Evolutionary conservation across 2,797 vertebrate species (phyloP).

Genomic region (Argentina silus): DNA sequence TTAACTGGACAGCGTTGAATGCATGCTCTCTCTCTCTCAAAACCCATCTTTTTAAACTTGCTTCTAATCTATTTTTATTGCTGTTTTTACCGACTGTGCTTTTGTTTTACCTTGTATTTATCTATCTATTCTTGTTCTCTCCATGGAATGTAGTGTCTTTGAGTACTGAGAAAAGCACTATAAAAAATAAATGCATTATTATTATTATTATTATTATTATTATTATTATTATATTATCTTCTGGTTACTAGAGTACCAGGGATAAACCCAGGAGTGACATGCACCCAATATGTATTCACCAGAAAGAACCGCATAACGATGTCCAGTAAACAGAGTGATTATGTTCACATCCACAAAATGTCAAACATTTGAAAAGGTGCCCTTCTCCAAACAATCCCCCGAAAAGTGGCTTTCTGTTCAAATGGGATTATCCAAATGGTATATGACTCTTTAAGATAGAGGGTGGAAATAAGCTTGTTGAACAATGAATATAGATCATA

Average conservation of each 20-base stretch:
- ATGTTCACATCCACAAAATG: conserved; percentile 14
- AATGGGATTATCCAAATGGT: conserved; percentile 10
- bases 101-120: too few relatives aligned
- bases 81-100: too few relatives aligned
- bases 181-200: background rate
- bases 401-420: background rate
- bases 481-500: conserved; percentile 24
- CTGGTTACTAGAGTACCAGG: too few relatives aligned
- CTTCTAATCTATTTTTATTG: too few relatives aligned
- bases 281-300: background rate
- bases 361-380: conserved; percentile 9
- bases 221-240: background rate
- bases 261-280: background rate
- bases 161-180: background rate
- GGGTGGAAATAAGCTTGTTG: conserved; percentile 11
- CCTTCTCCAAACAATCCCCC: background rate
- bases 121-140: too few relatives aligned
- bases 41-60: too few relatives aligned
- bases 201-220: background rate
- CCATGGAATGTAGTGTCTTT: too few relatives aligned
- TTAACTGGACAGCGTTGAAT: too few relatives aligned
- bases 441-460: background rate
- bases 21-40: too few relatives aligned
- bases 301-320: background rate
- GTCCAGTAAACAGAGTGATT: conserved; percentile 5